phyloP scores from a whole-genome alignment of 2,797 vertebrate species.

The Corythornis leucogaster region DNA sequence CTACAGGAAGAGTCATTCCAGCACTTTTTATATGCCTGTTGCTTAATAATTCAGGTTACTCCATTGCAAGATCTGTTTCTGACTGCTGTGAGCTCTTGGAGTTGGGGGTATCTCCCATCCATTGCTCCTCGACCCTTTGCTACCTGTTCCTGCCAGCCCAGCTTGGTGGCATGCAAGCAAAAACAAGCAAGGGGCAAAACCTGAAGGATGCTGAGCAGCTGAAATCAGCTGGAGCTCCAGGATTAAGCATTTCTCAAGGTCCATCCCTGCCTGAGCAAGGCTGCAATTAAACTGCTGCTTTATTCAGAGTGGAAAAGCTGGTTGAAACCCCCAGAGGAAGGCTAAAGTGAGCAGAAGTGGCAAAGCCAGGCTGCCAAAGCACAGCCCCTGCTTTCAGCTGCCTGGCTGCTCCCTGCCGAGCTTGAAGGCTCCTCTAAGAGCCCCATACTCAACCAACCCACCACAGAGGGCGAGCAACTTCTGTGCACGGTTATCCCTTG shows the following conservation, averaged over 20 bases:
- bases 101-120: background rate
- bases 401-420: background rate
- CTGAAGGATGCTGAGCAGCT: background rate
- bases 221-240: background rate
- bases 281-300: background rate
- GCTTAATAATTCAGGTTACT: background rate
- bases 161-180: background rate
- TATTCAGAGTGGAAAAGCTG: background rate
- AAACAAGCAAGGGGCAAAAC: background rate
- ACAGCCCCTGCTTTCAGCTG: background rate
- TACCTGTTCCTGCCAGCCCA: background rate
- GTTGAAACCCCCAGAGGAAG: background rate
- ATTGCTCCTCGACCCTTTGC: accelerated
- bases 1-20: background rate
- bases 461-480: accelerated
- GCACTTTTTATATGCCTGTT: accelerated
- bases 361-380: background rate
- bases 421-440: background rate
- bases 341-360: background rate
- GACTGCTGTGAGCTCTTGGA: background rate
- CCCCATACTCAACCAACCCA: background rate
- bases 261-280: background rate
- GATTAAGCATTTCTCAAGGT: background rate
- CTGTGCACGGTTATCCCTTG: accelerated
- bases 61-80: background rate